These are phyloP conservation scores for Caenorhabditis zanzibari DNA, from an alignment of 2,888 invertebrate species.

Conservation along the genomic window DNA sequence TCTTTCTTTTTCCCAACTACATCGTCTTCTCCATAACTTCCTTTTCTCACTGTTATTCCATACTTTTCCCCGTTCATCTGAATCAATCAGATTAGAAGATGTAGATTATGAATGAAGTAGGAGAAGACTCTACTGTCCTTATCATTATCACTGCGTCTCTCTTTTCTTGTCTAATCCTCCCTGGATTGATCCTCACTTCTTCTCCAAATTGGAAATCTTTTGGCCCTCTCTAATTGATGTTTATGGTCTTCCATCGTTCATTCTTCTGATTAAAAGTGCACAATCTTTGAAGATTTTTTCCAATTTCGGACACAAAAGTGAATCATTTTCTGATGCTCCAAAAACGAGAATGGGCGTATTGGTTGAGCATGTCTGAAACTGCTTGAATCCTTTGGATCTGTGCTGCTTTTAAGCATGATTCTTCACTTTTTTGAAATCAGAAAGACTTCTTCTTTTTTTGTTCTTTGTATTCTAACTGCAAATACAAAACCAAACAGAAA, in stretches of 20 bases:
- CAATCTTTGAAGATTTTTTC: not conserved
- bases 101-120: too few species aligned
- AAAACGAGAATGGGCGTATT: not conserved
- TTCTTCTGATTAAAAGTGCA: not conserved
- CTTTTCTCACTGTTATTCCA: slow-evolving; percentile 17
- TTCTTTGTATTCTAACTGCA: not conserved
- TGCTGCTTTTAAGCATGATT: not conserved
- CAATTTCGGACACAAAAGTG: not conserved
- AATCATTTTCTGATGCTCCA: slow-evolving; percentile 1
- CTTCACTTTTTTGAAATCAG: not conserved
- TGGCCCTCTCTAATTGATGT: slow-evolving; percentile 14
- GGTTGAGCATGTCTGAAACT: slow-evolving; percentile 48
- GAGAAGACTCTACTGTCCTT: slow-evolving; percentile 4
- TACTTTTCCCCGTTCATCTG: slow-evolving; percentile 21
- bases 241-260: not conserved
- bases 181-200: slow-evolving; percentile 9
- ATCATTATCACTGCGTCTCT: slow-evolving; percentile 25
- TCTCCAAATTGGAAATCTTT: slow-evolving; percentile 17
- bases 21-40: slow-evolving; percentile 11
- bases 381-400: slow-evolving; percentile 15
- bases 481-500: not conserved
- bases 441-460: not conserved
- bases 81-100: slow-evolving; percentile 30
- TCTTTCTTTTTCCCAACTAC: not conserved
- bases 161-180: slow-evolving; percentile 8